phyloP scores from a whole-genome alignment of 2,113 vertebrate species.

The Phoenicopterus ruber region DNA sequence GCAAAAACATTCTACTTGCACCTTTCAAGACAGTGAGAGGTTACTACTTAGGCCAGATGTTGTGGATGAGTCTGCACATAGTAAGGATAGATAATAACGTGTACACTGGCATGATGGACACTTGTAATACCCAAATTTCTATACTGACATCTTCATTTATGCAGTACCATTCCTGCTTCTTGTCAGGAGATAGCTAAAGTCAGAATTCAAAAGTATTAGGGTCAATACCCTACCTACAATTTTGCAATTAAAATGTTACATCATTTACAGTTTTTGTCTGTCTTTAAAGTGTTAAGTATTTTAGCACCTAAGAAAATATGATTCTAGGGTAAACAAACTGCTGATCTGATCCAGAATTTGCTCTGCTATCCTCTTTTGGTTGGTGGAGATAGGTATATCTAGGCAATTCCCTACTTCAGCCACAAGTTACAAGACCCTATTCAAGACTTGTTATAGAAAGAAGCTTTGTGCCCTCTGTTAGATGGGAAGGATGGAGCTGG shows the following conservation, averaged over 20 bases:
- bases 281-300: neutral
- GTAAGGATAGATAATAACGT: neutral
- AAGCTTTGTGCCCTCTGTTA: neutral
- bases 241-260: neutral
- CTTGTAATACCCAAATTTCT: neutral
- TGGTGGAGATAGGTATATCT: neutral
- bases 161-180: neutral
- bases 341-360: neutral
- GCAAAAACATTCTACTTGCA: neutral
- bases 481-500: neutral
- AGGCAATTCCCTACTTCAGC: neutral
- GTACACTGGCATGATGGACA: neutral
- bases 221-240: neutral
- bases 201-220: neutral
- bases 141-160: neutral
- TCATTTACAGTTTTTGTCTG: neutral
- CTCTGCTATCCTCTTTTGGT: neutral
- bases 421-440: neutral
- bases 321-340: neutral
- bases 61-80: neutral
- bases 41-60: neutral
- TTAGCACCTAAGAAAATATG: neutral
- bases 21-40: neutral
- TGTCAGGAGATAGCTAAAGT: neutral
- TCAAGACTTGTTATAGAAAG: neutral